These are phyloP conservation scores for Hartigia nigra DNA, from an alignment of 2,888 invertebrate genomes.

Conservation along the genomic window DNA sequence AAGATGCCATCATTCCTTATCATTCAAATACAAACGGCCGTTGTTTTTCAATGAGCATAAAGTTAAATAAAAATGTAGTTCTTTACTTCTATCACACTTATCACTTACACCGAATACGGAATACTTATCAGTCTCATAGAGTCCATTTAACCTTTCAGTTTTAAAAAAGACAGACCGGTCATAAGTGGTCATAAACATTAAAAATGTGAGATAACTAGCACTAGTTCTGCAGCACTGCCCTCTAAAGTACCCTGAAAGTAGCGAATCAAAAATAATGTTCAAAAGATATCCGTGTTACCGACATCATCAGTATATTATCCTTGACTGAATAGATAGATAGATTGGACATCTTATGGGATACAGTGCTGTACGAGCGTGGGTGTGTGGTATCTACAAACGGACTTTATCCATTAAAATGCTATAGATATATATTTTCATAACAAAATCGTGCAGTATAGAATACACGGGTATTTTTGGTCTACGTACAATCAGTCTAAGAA, in stretches of 20 bases:
- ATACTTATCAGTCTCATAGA: background rate
- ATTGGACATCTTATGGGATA: no score
- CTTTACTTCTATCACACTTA: background rate
- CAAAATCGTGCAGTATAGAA: no score
- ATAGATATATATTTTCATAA: no score
- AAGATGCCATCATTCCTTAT: conserved; percentile 53
- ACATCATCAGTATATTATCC: background rate
- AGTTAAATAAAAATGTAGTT: background rate
- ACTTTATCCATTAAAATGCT: no score
- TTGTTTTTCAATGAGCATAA: background rate
- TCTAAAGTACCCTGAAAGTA: background rate
- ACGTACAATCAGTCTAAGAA: no score
- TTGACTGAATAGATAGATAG: no score
- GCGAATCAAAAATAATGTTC: background rate
- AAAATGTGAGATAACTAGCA: background rate
- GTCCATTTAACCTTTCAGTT: background rate
- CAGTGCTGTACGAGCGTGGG: no score
- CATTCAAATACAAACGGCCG: conserved; percentile 37
- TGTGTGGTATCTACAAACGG: no score
- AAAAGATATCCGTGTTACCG: background rate
- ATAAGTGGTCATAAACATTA: background rate
- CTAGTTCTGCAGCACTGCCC: background rate
- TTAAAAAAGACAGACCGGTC: background rate
- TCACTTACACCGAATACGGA: background rate
- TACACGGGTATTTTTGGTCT: no score